A percentile compares a stretch with the other conserved stretches of the same genome.
phyloP scores from a whole-genome alignment of 2,888 invertebrate genomes.

The Embidobia sp. region DNA sequence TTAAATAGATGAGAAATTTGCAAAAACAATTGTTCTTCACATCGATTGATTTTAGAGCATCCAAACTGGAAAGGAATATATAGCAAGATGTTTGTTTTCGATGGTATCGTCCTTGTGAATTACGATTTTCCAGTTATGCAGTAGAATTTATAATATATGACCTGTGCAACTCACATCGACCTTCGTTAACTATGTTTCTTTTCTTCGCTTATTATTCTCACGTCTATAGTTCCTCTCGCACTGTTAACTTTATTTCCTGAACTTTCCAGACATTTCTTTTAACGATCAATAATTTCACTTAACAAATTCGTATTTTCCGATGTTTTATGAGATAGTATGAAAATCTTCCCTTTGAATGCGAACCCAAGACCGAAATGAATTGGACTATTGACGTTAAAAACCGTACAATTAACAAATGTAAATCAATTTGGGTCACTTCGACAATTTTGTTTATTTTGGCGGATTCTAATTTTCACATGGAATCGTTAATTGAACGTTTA shows the following conservation, averaged over 20 bases:
- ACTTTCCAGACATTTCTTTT: slow-evolving; percentile 6
- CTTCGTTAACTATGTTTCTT: slow-evolving; percentile 42
- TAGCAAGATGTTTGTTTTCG: slow-evolving; percentile 4
- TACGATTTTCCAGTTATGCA: slow-evolving; percentile 38
- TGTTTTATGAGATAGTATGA: no score
- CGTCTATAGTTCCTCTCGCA: slow-evolving; percentile 8
- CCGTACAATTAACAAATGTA: no score
- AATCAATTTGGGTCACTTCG: slow-evolving; percentile 1
- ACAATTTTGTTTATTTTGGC: not conserved
- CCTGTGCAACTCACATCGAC: slow-evolving; percentile 16
- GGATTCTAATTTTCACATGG: slow-evolving; percentile 30
- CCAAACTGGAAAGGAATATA: no score
- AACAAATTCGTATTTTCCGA: no score
- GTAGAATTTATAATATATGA: slow-evolving; percentile 35
- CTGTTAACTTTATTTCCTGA: not conserved
- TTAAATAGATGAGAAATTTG: no score
- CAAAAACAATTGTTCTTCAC: no score
- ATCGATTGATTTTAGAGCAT: no score
- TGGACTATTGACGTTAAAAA: no score
- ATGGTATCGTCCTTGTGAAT: slow-evolving; percentile 34
- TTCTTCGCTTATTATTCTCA: slow-evolving; percentile 23
- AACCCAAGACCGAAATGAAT: no score
- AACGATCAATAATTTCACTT: slow-evolving; percentile 6
- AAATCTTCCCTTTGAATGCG: no score
- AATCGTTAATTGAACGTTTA: slow-evolving; percentile 27